These are phyloP conservation scores for Festucalex cinctus DNA, from an alignment of 2,113 vertebrate species.

Conservation along the genomic window DNA sequence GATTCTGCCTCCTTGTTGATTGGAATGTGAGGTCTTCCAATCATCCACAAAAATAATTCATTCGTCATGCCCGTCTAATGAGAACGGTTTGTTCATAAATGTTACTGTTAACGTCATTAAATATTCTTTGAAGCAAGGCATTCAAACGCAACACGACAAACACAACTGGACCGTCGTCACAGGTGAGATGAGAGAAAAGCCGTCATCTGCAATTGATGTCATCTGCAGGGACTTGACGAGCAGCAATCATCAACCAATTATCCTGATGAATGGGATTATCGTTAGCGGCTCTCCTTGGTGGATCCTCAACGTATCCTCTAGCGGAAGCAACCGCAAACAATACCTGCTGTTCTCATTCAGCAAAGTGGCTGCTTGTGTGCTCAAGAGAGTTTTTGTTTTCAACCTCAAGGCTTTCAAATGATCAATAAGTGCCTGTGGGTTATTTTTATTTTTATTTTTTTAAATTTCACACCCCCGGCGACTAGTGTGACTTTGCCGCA, in stretches of 20 bases:
- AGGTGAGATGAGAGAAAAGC: constrained; percentile 12
- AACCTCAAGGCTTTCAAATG: constrained; percentile 16
- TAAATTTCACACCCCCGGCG: background rate
- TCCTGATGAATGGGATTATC: constrained; percentile 63
- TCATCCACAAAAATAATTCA: background rate
- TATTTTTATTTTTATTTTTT: constrained; percentile 15
- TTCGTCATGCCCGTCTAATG: background rate
- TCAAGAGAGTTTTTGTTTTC: constrained; percentile 4
- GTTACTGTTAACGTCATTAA: background rate
- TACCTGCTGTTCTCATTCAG: background rate
- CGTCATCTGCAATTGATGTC: constrained; percentile 40
- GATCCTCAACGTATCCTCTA: constrained; percentile 34
- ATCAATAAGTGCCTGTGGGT: constrained; percentile 12
- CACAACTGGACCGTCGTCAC: background rate
- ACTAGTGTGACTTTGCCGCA: constrained; percentile 17
- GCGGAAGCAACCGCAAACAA: constrained; percentile 5
- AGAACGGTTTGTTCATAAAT: background rate
- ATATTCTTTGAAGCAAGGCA: background rate
- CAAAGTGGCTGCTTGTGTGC: background rate
- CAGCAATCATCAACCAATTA: constrained; percentile 62
- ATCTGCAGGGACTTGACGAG: constrained; percentile 56
- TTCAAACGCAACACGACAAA: background rate
- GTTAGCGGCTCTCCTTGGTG: constrained; percentile 40
- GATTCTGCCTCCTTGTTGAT: background rate
- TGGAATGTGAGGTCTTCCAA: background rate